Conservation (phyloP, 1,140 invertebrate species). For the Drosophila repletoides region DNA sequence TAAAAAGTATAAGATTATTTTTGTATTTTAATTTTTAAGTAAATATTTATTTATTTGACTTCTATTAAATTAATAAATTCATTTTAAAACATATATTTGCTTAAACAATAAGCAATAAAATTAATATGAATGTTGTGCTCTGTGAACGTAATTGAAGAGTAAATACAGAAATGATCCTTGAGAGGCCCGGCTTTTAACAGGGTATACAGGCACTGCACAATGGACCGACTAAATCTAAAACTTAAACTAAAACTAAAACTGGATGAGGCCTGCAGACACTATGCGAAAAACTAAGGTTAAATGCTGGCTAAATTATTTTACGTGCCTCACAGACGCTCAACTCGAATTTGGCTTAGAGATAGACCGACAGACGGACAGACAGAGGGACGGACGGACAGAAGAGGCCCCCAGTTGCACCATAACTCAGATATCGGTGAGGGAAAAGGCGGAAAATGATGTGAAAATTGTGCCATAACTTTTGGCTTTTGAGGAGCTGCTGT, state of each 20-base stretch:
- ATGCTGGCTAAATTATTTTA: constrained; percentile 82
- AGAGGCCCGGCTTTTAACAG: neutral
- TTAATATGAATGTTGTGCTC: no score
- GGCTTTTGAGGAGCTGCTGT: constrained; percentile 25
- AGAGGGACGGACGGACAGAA: neutral
- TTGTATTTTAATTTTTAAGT: no score
- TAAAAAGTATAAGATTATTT: no score
- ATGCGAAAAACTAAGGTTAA: constrained; percentile 78
- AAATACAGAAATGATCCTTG: no score
- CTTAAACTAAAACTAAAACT: constrained; percentile 12
- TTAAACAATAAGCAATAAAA: no score
- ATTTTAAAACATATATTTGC: no score
- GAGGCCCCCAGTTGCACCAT: constrained; percentile 37
- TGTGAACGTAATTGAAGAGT: no score
- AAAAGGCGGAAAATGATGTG: constrained; percentile 71
- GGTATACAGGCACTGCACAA: constrained; percentile 4
- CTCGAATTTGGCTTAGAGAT: no score
- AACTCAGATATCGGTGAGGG: constrained; percentile 57
- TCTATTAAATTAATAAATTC: no score
- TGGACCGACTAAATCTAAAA: neutral
- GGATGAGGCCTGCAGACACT: constrained; percentile 33
- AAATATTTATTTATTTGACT: no score
- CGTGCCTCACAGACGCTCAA: constrained; percentile 48
- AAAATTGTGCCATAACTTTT: constrained; percentile 81
- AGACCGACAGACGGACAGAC: neutral